Evolutionary conservation across 2,888 invertebrate genomes (phyloP).

Genomic region (Macrophya alboannulata): DNA sequence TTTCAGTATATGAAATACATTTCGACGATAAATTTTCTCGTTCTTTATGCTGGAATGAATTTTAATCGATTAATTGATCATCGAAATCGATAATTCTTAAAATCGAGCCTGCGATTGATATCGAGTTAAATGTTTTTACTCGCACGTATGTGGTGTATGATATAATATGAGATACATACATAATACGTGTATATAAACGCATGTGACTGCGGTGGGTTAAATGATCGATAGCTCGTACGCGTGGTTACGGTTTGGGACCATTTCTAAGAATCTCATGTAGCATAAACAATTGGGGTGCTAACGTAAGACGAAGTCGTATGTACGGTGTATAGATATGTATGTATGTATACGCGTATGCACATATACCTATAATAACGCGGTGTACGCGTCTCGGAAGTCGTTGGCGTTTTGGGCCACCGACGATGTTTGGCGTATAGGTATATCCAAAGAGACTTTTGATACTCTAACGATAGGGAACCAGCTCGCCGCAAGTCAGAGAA

Average conservation of each 20-base stretch:
- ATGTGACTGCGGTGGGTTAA: neutral
- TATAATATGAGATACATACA: neutral
- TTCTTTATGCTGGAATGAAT: neutral
- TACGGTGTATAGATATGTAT: neutral
- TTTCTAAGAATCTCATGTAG: conserved; percentile 54
- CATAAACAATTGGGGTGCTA: conserved; percentile 58
- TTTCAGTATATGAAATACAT: neutral
- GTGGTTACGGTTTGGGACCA: conserved; percentile 47
- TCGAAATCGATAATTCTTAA: too few species aligned
- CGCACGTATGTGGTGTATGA: neutral
- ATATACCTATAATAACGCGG: neutral
- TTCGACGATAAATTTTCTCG: neutral
- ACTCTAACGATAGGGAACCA: conserved; percentile 41
- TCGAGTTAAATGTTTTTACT: too few species aligned
- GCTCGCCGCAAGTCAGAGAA: neutral
- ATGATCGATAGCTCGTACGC: conserved; percentile 21
- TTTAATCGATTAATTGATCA: too few species aligned
- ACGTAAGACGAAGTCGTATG: conserved; percentile 27
- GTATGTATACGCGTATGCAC: neutral
- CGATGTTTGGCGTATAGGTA: conserved; percentile 27
- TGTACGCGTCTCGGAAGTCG: conserved; percentile 51
- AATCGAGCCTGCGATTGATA: too few species aligned
- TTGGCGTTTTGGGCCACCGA: conserved; percentile 52
- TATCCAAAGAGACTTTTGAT: conserved; percentile 29
- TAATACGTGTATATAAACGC: neutral